These are phyloP conservation scores for Petrocephalus schoutedeni DNA, from an alignment of 2,797 vertebrate species.

Conservation along the genomic window DNA sequence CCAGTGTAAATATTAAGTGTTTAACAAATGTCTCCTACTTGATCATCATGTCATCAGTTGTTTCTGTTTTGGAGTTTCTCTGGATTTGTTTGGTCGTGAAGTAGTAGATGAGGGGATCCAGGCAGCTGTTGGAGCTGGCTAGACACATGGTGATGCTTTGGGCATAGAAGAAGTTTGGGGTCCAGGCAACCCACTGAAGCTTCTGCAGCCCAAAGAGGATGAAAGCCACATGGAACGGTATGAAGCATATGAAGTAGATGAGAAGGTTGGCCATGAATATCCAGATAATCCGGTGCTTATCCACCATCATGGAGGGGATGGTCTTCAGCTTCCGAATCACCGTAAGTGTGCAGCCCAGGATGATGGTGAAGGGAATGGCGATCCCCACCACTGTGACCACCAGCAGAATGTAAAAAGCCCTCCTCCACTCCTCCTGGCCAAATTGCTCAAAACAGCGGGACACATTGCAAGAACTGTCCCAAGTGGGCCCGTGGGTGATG, in stretches of 20 bases:
- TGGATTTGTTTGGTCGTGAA: conserved; percentile 29
- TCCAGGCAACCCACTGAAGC: neutral
- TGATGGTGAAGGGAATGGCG: conserved; percentile 33
- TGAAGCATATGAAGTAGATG: conserved; percentile 41
- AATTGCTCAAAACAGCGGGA: conserved; percentile 34
- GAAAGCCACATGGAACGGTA: conserved; percentile 37
- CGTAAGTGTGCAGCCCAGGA: conserved; percentile 32
- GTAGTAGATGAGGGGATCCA: conserved; percentile 43
- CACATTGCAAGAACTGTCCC: neutral
- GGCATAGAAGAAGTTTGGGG: conserved; percentile 20
- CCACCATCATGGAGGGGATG: neutral
- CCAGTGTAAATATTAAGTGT: neutral
- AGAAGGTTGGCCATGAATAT: conserved; percentile 39
- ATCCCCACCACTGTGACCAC: conserved; percentile 20
- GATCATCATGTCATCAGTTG: neutral
- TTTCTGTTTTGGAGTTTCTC: conserved; percentile 12
- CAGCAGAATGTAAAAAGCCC: conserved; percentile 34
- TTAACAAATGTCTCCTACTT: neutral
- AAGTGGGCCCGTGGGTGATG: conserved; percentile 20
- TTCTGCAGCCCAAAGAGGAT: conserved; percentile 31
- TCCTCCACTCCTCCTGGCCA: neutral
- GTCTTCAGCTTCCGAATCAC: conserved; percentile 28
- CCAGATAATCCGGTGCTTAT: conserved; percentile 33
- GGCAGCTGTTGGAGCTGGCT: conserved; percentile 41
- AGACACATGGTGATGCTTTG: conserved; percentile 39